These are phyloP conservation scores for Ganaspis sp. DNA, from an alignment of 1,140 invertebrate species.

Conservation along the genomic window DNA sequence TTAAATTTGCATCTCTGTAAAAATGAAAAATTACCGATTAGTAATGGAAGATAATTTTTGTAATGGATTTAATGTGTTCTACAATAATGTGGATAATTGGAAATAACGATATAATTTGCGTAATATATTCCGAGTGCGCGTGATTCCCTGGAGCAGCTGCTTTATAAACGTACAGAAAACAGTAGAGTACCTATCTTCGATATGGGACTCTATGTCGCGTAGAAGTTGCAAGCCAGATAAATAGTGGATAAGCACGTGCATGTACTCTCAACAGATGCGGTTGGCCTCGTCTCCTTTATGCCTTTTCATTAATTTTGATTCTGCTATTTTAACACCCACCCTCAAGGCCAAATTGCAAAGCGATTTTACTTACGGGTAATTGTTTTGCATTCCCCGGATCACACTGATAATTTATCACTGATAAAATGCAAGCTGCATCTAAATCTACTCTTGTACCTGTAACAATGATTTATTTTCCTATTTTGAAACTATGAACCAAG, in stretches of 20 bases:
- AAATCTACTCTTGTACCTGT: neutral
- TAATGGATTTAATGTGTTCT: no score
- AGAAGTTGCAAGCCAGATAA: neutral
- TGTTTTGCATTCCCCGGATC: neutral
- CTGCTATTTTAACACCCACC: slow-evolving; percentile 9
- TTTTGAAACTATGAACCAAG: neutral
- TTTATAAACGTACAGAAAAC: neutral
- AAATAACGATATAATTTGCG: slow-evolving; percentile 9
- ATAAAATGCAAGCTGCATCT: neutral
- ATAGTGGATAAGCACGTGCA: neutral
- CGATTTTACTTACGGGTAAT: neutral
- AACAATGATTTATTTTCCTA: slow-evolving; percentile 11
- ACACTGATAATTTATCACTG: neutral
- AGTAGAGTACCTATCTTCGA: neutral
- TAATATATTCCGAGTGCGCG: neutral
- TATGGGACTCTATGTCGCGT: neutral
- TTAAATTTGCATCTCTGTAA: no score
- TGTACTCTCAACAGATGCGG: neutral
- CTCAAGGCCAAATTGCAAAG: slow-evolving; percentile 1
- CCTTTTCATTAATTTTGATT: slow-evolving; percentile 11
- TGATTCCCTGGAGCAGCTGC: neutral
- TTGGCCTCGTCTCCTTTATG: slow-evolving; percentile 12
- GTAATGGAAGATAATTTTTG: no score
- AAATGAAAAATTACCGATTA: no score
- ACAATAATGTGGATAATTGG: neutral